Percentiles rank a stretch among this genome's conserved stretches.
These are phyloP conservation scores for Momotus momota DNA, from an alignment of 2,797 vertebrate genomes.

Conservation along the genomic window DNA sequence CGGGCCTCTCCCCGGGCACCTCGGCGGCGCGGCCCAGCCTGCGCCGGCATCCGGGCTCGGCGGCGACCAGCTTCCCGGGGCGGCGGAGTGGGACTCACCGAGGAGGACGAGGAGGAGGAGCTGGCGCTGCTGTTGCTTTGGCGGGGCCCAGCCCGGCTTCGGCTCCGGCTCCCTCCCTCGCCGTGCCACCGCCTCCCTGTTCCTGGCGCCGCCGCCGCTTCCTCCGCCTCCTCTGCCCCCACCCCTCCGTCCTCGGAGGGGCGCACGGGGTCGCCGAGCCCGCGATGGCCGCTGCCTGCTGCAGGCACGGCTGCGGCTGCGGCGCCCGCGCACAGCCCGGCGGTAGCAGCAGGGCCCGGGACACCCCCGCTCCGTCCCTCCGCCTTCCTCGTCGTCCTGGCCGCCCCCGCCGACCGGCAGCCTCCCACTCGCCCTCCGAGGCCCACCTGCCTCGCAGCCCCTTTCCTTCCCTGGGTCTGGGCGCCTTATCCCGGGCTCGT, in stretches of 20 bases:
- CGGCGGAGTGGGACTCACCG: conserved; percentile 40
- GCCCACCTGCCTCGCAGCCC: neutral
- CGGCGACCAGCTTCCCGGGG: neutral
- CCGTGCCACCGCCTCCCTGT: conserved; percentile 41
- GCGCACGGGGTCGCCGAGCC: neutral
- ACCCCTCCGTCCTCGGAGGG: conserved; percentile 31
- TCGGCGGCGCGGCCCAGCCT: neutral
- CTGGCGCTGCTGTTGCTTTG: conserved; percentile 17
- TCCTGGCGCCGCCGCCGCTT: conserved; percentile 49
- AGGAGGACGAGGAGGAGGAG: conserved; percentile 1
- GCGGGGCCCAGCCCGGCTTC: conserved; percentile 40
- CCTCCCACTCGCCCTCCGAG: neutral
- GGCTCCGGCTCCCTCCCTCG: conserved; percentile 19
- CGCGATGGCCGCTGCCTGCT: neutral
- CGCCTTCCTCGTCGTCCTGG: neutral
- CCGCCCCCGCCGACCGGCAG: neutral
- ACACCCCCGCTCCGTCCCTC: neutral
- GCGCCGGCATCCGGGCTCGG: neutral
- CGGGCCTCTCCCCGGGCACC: neutral
- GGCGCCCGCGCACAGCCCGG: neutral
- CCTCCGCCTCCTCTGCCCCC: conserved; percentile 41
- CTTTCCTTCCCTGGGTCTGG: neutral
- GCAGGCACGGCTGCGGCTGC: neutral
- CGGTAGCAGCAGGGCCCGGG: neutral
- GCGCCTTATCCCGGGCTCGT: neutral